Conservation (phyloP, 1,140 invertebrate genomes). For the Caenorhabditis tropicalis region DNA sequence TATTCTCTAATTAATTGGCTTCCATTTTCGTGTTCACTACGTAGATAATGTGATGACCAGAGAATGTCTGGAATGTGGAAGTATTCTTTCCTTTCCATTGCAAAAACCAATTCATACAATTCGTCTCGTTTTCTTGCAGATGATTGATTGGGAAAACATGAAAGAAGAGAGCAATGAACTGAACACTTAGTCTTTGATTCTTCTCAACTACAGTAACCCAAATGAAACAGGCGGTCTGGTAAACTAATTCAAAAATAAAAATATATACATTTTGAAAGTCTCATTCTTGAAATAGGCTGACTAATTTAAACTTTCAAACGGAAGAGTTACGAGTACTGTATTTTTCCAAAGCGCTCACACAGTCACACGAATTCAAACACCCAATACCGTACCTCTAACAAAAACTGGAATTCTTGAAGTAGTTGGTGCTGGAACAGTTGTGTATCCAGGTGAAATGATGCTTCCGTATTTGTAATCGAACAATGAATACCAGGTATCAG, state of each 20-base stretch:
- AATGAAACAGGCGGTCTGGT: too few species aligned
- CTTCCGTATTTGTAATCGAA: slow-evolving; percentile 61
- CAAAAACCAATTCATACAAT: not conserved
- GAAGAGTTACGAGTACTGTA: not conserved
- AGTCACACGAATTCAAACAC: not conserved
- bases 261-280: too few species aligned
- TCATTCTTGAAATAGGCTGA: too few species aligned
- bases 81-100: not conserved
- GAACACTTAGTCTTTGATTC: not conserved
- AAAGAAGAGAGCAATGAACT: not conserved
- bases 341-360: not conserved
- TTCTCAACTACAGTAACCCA: too few species aligned
- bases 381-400: slow-evolving; percentile 55
- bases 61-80: slow-evolving; percentile 42
- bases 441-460: slow-evolving; percentile 50
- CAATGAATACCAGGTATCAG: slow-evolving; percentile 64
- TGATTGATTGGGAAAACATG: not conserved
- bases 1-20: slow-evolving; percentile 31
- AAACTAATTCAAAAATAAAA: too few species aligned
- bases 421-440: slow-evolving; percentile 56
- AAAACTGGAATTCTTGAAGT: slow-evolving; percentile 64
- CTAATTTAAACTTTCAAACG: too few species aligned
- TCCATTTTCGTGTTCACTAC: slow-evolving; percentile 38
- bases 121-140: not conserved
- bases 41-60: slow-evolving; percentile 38